Conservation (phyloP, 23 tunicate species). For the Pegea sp. region DNA sequence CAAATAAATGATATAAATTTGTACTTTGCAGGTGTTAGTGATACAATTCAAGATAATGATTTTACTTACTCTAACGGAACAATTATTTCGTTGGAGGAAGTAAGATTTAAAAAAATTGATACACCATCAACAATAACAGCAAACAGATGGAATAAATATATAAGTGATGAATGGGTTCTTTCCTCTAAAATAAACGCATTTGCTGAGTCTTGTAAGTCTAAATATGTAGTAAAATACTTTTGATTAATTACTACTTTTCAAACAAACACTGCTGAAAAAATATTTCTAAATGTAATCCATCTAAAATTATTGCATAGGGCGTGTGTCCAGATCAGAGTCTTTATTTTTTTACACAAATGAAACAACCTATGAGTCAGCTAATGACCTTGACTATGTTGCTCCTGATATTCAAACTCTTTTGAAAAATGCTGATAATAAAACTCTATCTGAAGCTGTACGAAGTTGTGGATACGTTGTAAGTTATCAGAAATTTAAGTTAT, state of each 20-base stretch:
- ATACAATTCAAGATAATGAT: too few species aligned
- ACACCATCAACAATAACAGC: constrained; percentile 6
- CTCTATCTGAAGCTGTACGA: constrained; percentile 8
- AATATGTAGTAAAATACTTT: background rate
- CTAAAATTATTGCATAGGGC: constrained; percentile 32
- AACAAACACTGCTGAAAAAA: too few species aligned
- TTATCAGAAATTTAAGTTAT: background rate
- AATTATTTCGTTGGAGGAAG: constrained; percentile 2
- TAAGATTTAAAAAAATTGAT: constrained; percentile 8
- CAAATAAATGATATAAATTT: too few species aligned
- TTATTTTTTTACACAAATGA: constrained; percentile 16
- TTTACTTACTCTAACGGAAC: constrained; percentile 46
- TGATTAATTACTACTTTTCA: too few species aligned
- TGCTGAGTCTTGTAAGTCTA: constrained; percentile 61
- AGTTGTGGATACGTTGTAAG: constrained; percentile 9
- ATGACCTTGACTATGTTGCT: too few species aligned
- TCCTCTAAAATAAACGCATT: constrained; percentile 13
- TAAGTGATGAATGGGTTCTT: constrained; percentile 24
- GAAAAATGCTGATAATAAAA: constrained; percentile 8
- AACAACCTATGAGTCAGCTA: too few species aligned
- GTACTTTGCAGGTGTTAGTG: too few species aligned
- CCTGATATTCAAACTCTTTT: constrained; percentile 15
- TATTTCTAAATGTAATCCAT: too few species aligned
- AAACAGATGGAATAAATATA: constrained; percentile 37
- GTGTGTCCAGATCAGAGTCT: constrained; percentile 14